Evolutionary conservation across 2,888 invertebrate species (phyloP).

Genomic region (Aphelenchoides bicaudatus): DNA sequence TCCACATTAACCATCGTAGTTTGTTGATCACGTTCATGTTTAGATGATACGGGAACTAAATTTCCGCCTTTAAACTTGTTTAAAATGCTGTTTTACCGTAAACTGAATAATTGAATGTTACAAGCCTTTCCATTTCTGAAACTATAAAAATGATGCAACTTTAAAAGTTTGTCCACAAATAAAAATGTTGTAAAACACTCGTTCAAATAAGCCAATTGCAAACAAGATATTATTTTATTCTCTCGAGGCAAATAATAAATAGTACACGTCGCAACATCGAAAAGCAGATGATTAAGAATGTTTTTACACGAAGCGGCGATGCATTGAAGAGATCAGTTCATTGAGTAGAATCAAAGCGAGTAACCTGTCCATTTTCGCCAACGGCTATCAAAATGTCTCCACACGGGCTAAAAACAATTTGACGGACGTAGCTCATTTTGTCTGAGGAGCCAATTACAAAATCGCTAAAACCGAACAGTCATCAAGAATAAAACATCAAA

Average conservation of each 20-base stretch:
- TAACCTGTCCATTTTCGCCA: slow-evolving; percentile 23
- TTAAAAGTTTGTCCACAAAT: no score
- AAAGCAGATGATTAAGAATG: no score
- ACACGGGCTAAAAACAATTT: slow-evolving; percentile 32
- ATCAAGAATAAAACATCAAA: not conserved
- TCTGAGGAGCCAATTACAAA: slow-evolving; percentile 27
- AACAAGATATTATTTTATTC: not conserved
- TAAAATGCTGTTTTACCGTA: not conserved
- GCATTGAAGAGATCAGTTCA: not conserved
- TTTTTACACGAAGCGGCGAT: not conserved
- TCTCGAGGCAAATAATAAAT: slow-evolving; percentile 3
- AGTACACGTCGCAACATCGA: slow-evolving; percentile 6
- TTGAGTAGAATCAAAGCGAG: slow-evolving; percentile 24
- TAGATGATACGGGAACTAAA: slow-evolving; percentile 8
- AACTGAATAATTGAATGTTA: slow-evolving; percentile 8
- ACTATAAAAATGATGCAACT: no score
- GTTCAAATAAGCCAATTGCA: not conserved
- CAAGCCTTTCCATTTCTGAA: not conserved
- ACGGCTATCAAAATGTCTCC: slow-evolving; percentile 34
- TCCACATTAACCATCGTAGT: slow-evolving; percentile 11
- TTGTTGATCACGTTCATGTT: not conserved
- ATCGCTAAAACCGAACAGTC: slow-evolving; percentile 23
- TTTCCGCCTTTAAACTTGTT: not conserved
- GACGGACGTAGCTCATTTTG: slow-evolving; percentile 28
- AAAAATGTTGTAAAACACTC: no score